Base-by-base conservation (phyloP, 2,888 invertebrate species). In the Adelognathus sp. region DNA sequence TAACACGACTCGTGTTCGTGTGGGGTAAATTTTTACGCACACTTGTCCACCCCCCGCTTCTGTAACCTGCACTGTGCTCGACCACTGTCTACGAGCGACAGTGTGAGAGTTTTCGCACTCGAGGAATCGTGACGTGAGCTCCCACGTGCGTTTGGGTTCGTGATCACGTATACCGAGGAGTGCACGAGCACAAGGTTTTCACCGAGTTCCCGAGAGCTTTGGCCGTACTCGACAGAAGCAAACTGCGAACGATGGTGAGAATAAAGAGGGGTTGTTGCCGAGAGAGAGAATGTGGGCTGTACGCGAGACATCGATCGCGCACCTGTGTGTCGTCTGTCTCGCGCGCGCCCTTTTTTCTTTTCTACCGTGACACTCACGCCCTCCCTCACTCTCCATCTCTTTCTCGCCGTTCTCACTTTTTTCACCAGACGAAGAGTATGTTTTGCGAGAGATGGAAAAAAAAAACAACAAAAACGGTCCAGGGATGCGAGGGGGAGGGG, bases 301-400 rank as follows among this genome's bases (percentile, higher is more conserved):
- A 81, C 73, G 82, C 71, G 76, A 81, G 83, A 84, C 84, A 87
- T 87, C 85, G 87, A 87, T 86, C 87, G 86, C 87, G 86, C 80
- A 87, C 86, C 85, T 87, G 83, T 73, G 73, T 70, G 54, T 56
- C 58, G 69, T 76, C 66, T 76, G 66, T 79, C 80, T n/a, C n/a
- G n/a, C 74, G 81, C 71, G 81, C 76, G 63, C 73, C 67, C 71
- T 64, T 60, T n/a, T 66, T 66, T 71, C 54, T 71, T 69, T 60
- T 46, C 67, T 58, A 27, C 36, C 21, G 31, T 71, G 54, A 76
- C 75, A 64, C 41, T 44, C 36, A 46, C 64, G 33, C 33, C 50
- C n/a, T 14, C 21, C 36, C 41, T 33, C 27, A 41, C 31, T 52
- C 36, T 33, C 16, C 21, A 9, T 39, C 16, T 16, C 27, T 11